Evolutionary conservation across 2,113 vertebrate genomes (phyloP).

Genomic region (Octodon degus): DNA sequence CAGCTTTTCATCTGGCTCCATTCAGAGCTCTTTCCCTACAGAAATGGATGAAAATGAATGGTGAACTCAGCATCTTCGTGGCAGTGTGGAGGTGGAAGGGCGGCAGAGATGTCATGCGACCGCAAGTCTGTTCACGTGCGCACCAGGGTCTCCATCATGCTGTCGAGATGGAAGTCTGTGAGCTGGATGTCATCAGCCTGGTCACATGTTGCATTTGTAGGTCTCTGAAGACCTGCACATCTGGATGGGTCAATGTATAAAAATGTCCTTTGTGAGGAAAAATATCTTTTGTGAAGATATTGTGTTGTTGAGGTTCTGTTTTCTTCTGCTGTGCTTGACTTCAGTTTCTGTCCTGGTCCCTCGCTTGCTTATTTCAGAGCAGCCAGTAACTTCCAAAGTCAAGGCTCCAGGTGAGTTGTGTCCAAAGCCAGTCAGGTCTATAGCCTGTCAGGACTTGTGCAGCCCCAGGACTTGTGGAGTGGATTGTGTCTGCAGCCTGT

Average conservation of each 20-base stretch:
- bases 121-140: not conserved
- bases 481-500: too few species aligned
- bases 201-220: not conserved
- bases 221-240: not conserved
- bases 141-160: not conserved
- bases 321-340: not conserved
- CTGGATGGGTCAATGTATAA: not conserved
- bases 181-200: not conserved
- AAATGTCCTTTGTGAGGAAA: not conserved
- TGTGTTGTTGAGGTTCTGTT: not conserved
- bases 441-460: not conserved
- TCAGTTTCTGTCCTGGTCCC: not conserved
- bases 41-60: constrained; percentile 87
- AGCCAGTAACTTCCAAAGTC: not conserved
- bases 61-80: not conserved
- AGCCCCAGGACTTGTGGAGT: not conserved
- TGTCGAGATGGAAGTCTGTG: not conserved
- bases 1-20: not conserved
- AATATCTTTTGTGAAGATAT: not conserved
- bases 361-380: not conserved
- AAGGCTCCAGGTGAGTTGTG: not conserved
- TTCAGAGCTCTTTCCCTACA: constrained; percentile 68
- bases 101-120: too few species aligned
- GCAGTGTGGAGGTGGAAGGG: not conserved
- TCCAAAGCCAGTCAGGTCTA: not conserved